These are phyloP conservation scores for Adela reaumurella DNA, from an alignment of 2,888 invertebrate species.

Conservation along the genomic window DNA sequence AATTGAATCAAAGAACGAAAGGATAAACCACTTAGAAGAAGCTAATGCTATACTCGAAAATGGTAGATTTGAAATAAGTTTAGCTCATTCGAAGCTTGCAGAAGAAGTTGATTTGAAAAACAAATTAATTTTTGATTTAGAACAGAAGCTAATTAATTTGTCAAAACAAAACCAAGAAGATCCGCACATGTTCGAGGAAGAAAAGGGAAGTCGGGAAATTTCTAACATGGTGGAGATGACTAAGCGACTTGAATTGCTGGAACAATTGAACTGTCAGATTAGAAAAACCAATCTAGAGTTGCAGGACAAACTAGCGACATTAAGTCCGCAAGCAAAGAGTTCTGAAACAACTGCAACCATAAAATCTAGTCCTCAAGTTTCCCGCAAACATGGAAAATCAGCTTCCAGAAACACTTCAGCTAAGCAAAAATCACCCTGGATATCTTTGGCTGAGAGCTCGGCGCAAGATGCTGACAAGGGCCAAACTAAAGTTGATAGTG, in stretches of 20 bases:
- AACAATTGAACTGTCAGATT: slow-evolving; percentile 50
- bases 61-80: slow-evolving; percentile 45
- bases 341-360: slow-evolving; percentile 31
- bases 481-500: slow-evolving; percentile 25
- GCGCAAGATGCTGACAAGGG: slow-evolving; percentile 38
- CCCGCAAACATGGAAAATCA: slow-evolving; percentile 29
- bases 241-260: slow-evolving; percentile 49
- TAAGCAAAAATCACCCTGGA: slow-evolving; percentile 47
- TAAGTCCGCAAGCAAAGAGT: slow-evolving; percentile 27
- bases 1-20: slow-evolving; percentile 53
- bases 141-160: slow-evolving; percentile 26
- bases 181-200: slow-evolving; percentile 32
- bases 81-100: slow-evolving; percentile 50
- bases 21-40: slow-evolving; percentile 53
- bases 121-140: slow-evolving; percentile 33
- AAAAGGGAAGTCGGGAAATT: slow-evolving; percentile 56
- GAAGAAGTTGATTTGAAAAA: slow-evolving; percentile 51
- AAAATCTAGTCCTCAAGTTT: slow-evolving; percentile 29
- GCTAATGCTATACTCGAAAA: slow-evolving; percentile 50
- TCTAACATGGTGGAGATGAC: slow-evolving; percentile 37
- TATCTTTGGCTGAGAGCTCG: slow-evolving; percentile 35
- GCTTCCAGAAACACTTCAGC: slow-evolving; percentile 28
- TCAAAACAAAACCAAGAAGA: slow-evolving; percentile 11
- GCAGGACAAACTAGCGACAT: slow-evolving; percentile 42
- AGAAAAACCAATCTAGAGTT: slow-evolving; percentile 51